phyloP scores from a whole-genome alignment of 2,888 invertebrate species.

The Platypus cylindrus region DNA sequence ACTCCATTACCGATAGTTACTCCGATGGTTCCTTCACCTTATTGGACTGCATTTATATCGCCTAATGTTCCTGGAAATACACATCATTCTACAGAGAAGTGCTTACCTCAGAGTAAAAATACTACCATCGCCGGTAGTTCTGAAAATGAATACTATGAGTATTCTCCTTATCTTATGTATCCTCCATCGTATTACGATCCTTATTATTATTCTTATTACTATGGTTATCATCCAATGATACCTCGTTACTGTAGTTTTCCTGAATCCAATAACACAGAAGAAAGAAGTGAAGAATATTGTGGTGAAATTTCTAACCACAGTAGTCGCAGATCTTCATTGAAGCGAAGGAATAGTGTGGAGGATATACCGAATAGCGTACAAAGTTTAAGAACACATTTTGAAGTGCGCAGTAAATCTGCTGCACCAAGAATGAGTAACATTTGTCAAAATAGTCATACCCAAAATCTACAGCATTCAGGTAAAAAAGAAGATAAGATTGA shows the following conservation, averaged over 20 bases:
- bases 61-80: slow-evolving; percentile 17
- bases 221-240: slow-evolving; percentile 29
- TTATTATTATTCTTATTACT: slow-evolving; percentile 27
- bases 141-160: slow-evolving; percentile 6
- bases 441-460: slow-evolving; percentile 17
- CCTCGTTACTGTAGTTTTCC: slow-evolving; percentile 25
- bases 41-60: slow-evolving; percentile 9
- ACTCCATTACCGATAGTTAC: slow-evolving; percentile 11
- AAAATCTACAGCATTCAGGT: slow-evolving; percentile 11
- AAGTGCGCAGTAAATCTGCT: slow-evolving; percentile 15
- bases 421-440: slow-evolving; percentile 18
- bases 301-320: slow-evolving; percentile 30
- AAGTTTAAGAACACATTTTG: slow-evolving; percentile 17
- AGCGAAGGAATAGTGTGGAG: slow-evolving; percentile 30
- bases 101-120: slow-evolving; percentile 5
- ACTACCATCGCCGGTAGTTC: neutral
- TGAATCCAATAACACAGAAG: slow-evolving; percentile 24
- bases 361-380: slow-evolving; percentile 28
- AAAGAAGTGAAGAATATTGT: slow-evolving; percentile 32
- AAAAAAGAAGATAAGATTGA: slow-evolving; percentile 10
- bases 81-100: slow-evolving; percentile 2
- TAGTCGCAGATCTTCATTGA: slow-evolving; percentile 9
- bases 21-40: slow-evolving; percentile 4
- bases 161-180: slow-evolving; percentile 17
- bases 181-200: slow-evolving; percentile 32